These are phyloP conservation scores for Drosophila mimetica DNA, from an alignment of 2,888 invertebrate genomes.

Conservation along the genomic window DNA sequence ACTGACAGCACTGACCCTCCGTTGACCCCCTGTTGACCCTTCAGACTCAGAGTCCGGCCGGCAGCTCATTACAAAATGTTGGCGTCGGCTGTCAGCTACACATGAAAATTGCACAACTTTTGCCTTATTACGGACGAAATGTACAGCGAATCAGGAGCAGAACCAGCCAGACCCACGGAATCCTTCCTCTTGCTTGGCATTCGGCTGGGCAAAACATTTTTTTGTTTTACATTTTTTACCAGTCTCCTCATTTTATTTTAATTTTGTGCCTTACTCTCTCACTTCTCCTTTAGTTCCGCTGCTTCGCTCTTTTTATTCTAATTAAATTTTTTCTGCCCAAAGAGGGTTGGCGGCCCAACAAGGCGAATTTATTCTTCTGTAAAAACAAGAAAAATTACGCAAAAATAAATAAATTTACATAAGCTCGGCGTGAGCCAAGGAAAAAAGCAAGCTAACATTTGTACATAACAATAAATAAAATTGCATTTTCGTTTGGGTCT, in stretches of 20 bases:
- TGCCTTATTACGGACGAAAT: conserved; percentile 74
- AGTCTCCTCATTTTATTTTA: conserved; percentile 56
- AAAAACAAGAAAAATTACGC: conserved; percentile 81
- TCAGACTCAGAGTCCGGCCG: conserved; percentile 14
- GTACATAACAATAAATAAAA: conserved; percentile 81
- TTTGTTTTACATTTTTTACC: conserved; percentile 14
- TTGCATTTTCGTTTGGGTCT: conserved; percentile 68
- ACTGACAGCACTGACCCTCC: conserved; percentile 19
- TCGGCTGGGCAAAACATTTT: not conserved
- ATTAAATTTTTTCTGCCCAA: conserved; percentile 70
- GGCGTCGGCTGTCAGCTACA: conserved; percentile 73
- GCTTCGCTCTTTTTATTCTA: conserved; percentile 71
- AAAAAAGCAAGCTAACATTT: conserved; percentile 47
- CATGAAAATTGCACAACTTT: conserved; percentile 81
- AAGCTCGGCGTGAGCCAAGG: conserved; percentile 59
- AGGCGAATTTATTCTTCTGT: conserved; percentile 73
- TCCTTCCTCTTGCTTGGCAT: conserved; percentile 39
- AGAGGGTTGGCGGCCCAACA: conserved; percentile 47
- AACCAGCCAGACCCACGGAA: conserved; percentile 35
- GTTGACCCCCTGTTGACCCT: conserved; percentile 10
- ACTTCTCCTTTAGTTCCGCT: conserved; percentile 61
- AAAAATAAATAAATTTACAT: conserved; percentile 82
- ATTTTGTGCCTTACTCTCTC: conserved; percentile 54
- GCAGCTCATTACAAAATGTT: conserved; percentile 68
- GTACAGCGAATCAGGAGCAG: conserved; percentile 34